Evolutionary conservation across 1,140 invertebrate genomes (phyloP).

Genomic region (Penaeus japonicus): DNA sequence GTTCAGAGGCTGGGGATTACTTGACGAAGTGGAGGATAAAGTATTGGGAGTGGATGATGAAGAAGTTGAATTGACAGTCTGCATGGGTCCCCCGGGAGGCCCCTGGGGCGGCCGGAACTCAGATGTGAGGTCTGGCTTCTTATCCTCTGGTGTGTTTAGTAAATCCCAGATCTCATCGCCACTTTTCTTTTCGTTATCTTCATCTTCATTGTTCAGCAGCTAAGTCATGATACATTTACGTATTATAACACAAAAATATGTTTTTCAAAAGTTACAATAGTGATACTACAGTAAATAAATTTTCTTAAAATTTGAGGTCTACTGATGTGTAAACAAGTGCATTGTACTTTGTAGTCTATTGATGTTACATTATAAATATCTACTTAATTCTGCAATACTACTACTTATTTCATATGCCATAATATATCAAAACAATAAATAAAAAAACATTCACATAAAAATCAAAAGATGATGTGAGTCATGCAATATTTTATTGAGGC

Average conservation of each 20-base stretch:
- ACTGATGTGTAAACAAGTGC: no score
- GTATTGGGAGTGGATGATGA: slow-evolving; percentile 34
- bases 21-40: slow-evolving; percentile 25
- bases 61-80: slow-evolving; percentile 24
- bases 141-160: slow-evolving; percentile 25
- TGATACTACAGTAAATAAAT: no score
- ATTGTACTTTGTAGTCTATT: no score
- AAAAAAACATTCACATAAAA: no score
- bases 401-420: background rate
- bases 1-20: slow-evolving; percentile 32
- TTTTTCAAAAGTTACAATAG: background rate
- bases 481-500: no score
- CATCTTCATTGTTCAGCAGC: slow-evolving; percentile 39
- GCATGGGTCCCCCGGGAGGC: slow-evolving; percentile 10
- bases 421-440: no score
- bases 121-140: slow-evolving; percentile 37
- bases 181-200: slow-evolving; percentile 32
- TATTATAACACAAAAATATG: background rate
- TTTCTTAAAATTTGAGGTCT: no score
- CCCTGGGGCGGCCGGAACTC: slow-evolving; percentile 44
- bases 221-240: background rate
- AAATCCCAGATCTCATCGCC: slow-evolving; percentile 42
- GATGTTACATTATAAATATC: no score
- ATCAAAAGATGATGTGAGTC: no score
- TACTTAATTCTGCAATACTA: no score